Conservation (phyloP, 2,888 invertebrate species). For the Cantharis nigra region DNA sequence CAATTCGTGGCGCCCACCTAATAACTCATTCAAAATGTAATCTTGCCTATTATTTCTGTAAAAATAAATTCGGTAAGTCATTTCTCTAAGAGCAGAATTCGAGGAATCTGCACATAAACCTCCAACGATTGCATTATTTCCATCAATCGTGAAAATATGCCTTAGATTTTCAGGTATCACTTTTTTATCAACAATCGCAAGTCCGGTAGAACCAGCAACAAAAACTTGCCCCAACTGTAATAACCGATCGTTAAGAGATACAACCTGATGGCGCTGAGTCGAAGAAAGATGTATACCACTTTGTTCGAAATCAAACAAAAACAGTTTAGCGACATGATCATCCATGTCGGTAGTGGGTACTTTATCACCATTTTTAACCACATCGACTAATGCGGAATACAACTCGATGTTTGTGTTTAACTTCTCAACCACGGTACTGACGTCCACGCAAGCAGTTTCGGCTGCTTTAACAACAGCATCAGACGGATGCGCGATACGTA, state of each 20-base stretch:
- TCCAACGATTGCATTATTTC: constrained; percentile 74
- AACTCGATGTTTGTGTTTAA: constrained; percentile 90
- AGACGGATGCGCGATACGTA: constrained; percentile 90
- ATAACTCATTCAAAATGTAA: constrained; percentile 69
- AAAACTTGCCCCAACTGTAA: constrained; percentile 83
- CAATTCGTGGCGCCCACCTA: constrained; percentile 76
- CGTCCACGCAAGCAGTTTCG: constrained; percentile 84
- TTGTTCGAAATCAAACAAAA: constrained; percentile 96
- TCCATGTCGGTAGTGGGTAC: constrained; percentile 73
- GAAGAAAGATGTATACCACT: constrained; percentile 93
- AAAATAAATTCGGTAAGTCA: constrained; percentile 84
- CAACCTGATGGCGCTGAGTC: constrained; percentile 72
- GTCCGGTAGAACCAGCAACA: constrained; percentile 74
- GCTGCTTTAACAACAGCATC: constrained; percentile 77
- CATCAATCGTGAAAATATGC: constrained; percentile 69
- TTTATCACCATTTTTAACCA: constrained; percentile 71
- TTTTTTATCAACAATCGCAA: constrained; percentile 68
- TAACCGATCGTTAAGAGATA: constrained; percentile 84
- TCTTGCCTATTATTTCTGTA: constrained; percentile 80
- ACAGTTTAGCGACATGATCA: constrained; percentile 82
- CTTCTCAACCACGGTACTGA: constrained; percentile 94
- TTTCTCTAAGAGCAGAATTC: constrained; percentile 80
- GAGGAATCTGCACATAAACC: constrained; percentile 84
- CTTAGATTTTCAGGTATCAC: constrained; percentile 72
- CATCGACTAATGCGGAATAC: constrained; percentile 75